These are phyloP conservation scores for Drosophila koepferae DNA, from an alignment of 2,888 invertebrate genomes.

Conservation along the genomic window DNA sequence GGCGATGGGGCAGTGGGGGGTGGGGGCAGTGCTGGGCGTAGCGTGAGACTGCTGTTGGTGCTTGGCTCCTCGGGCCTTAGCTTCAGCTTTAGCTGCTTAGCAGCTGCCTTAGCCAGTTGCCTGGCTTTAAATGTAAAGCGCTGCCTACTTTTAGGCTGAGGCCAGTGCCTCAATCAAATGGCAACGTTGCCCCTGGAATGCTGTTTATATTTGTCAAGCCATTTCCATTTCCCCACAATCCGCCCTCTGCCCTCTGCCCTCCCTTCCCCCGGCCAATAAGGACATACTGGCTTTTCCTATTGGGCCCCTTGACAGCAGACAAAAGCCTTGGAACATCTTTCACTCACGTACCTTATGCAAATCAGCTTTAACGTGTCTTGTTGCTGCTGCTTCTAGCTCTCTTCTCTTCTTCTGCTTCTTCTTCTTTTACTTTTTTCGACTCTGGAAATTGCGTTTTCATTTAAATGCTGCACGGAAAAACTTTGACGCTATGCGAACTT, in stretches of 20 bases:
- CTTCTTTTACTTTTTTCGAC: conserved; percentile 13
- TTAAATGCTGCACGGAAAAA: conserved; percentile 67
- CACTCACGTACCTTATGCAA: conserved; percentile 69
- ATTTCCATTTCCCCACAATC: conserved; percentile 57
- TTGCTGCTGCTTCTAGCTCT: conserved; percentile 8
- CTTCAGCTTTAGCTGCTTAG: conserved; percentile 9
- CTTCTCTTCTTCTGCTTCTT: not conserved
- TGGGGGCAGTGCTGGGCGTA: no score
- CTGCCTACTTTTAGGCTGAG: conserved; percentile 60
- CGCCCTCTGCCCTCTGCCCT: not conserved
- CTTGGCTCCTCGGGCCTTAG: not conserved
- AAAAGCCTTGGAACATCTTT: conserved; percentile 44
- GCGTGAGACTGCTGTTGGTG: not conserved
- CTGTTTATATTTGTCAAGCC: conserved; percentile 70
- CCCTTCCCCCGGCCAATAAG: not conserved
- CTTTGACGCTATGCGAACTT: conserved; percentile 38
- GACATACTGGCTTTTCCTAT: not conserved
- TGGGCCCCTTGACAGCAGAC: conserved; percentile 17
- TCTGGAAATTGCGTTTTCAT: conserved; percentile 74
- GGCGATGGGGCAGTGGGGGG: not conserved
- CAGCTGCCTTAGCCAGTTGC: conserved; percentile 14
- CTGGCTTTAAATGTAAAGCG: conserved; percentile 63
- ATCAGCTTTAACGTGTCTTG: conserved; percentile 71
- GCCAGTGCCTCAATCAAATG: conserved; percentile 58
- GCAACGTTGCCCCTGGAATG: conserved; percentile 22